Conservation (phyloP, 2,888 invertebrate species). For the Nemotelus nigrinus region DNA sequence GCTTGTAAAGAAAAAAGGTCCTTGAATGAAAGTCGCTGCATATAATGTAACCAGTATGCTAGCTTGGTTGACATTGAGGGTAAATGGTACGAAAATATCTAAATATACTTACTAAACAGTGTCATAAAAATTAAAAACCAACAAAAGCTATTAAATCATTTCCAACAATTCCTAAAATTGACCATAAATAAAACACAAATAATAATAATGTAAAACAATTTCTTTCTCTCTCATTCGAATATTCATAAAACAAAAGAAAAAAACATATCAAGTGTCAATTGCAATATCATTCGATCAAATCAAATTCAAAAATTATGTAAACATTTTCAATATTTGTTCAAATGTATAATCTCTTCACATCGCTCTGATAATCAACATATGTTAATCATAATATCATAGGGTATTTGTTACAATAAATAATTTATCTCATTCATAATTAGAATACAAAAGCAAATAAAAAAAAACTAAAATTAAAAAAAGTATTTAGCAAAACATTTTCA, state of each 20-base stretch:
- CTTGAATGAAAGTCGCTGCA: too few species aligned
- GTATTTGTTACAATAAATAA: slow-evolving; percentile 31
- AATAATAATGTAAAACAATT: slow-evolving; percentile 35
- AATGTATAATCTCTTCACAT: too few species aligned
- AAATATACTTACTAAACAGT: too few species aligned
- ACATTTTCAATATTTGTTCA: too few species aligned
- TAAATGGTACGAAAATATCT: too few species aligned
- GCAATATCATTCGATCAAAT: background rate
- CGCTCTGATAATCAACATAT: slow-evolving; percentile 21
- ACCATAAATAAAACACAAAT: slow-evolving; percentile 18
- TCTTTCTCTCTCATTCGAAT: slow-evolving; percentile 30
- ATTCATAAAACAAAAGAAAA: slow-evolving; percentile 3
- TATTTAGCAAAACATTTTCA: background rate
- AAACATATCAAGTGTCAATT: background rate
- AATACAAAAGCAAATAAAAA: background rate
- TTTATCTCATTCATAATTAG: background rate
- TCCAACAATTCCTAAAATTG: background rate
- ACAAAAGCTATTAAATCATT: background rate
- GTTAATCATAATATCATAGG: slow-evolving; percentile 23
- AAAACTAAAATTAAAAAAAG: background rate
- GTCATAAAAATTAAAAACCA: too few species aligned
- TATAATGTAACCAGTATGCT: too few species aligned
- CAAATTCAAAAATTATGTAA: background rate
- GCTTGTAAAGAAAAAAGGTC: too few species aligned
- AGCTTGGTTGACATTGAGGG: too few species aligned